phyloP scores from a whole-genome alignment of 2,113 vertebrate species.

The Corydoras sp. region DNA sequence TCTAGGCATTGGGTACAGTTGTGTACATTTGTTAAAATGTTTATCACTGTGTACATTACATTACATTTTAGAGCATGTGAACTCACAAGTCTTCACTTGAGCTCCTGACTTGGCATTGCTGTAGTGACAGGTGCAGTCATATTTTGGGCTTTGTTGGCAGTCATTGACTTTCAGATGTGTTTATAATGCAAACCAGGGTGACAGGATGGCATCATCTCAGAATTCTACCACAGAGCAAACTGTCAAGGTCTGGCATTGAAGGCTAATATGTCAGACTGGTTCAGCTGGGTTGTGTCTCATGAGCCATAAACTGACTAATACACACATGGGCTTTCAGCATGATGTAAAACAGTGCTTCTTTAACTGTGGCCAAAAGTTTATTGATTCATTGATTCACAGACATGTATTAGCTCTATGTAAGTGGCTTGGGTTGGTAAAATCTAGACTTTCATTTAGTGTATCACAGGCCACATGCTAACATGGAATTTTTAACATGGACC shows the following conservation, averaged over 20 bases:
- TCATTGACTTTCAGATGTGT: slow-evolving; percentile 33
- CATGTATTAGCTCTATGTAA: neutral
- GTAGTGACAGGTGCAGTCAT: slow-evolving; percentile 47
- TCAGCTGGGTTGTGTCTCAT: slow-evolving; percentile 3
- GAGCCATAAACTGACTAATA: slow-evolving; percentile 1
- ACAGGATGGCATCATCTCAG: slow-evolving; percentile 32
- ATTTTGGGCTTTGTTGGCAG: slow-evolving; percentile 40
- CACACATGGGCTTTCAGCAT: slow-evolving; percentile 1
- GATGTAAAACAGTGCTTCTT: neutral
- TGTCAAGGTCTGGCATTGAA: slow-evolving; percentile 19
- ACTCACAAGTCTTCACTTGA: slow-evolving; percentile 27
- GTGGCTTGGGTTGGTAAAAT: too few species aligned
- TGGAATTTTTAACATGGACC: too few species aligned
- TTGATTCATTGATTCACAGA: neutral
- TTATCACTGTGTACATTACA: too few species aligned
- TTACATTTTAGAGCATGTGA: slow-evolving; percentile 1
- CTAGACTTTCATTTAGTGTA: too few species aligned
- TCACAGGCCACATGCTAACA: too few species aligned
- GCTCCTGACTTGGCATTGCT: slow-evolving; percentile 33
- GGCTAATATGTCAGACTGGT: slow-evolving; percentile 32
- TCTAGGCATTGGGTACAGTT: too few species aligned
- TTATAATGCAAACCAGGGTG: slow-evolving; percentile 42
- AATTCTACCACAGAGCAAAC: slow-evolving; percentile 26
- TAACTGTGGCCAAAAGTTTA: neutral
- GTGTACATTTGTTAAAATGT: too few species aligned